Conservation (phyloP, 2,888 invertebrate genomes). For the Ferdinandea cuprea region DNA sequence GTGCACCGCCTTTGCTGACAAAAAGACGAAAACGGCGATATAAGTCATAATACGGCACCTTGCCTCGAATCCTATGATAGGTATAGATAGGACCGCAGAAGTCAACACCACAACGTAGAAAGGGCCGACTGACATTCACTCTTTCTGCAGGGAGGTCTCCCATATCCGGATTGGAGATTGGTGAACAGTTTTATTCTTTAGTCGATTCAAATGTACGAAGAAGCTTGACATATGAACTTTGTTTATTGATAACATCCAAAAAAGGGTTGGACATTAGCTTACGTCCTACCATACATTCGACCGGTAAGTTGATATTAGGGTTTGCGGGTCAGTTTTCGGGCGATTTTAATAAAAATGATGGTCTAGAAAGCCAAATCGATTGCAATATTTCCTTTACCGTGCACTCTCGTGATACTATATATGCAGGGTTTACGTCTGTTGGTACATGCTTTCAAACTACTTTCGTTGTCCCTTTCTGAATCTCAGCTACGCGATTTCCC, state of each 20-base stretch:
- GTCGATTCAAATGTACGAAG: not conserved
- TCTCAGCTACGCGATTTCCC: too few species aligned
- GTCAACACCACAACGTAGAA: too few species aligned
- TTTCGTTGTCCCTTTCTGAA: too few species aligned
- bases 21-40: conserved; percentile 19
- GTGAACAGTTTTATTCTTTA: not conserved
- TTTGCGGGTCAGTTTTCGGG: too few species aligned
- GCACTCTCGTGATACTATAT: not conserved
- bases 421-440: not conserved
- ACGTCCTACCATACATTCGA: too few species aligned
- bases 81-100: too few species aligned
- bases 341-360: not conserved
- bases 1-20: conserved; percentile 21
- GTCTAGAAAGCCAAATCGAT: too few species aligned
- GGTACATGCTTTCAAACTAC: too few species aligned
- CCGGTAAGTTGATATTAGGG: too few species aligned
- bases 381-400: not conserved
- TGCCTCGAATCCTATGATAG: conserved; percentile 47
- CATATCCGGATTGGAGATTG: not conserved
- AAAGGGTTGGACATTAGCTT: not conserved
- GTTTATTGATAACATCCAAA: too few species aligned
- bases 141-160: not conserved
- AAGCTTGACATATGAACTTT: not conserved
- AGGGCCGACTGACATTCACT: too few species aligned
- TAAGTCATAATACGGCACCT: too few species aligned